These are phyloP conservation scores for Heliconius melpomene DNA, from an alignment of 1,140 invertebrate genomes.

Conservation along the genomic window DNA sequence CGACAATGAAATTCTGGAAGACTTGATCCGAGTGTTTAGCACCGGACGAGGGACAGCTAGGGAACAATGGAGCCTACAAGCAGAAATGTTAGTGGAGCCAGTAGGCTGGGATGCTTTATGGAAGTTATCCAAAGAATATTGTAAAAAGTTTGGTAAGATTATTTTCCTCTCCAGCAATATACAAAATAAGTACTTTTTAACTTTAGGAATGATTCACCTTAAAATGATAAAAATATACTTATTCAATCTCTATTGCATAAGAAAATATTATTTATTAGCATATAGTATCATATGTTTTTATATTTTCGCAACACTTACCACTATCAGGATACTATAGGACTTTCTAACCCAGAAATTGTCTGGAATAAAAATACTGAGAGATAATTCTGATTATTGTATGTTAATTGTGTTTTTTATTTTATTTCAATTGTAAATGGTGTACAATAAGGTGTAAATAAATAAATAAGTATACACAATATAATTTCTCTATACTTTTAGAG, in stretches of 20 bases:
- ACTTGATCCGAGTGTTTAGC: conserved; percentile 65
- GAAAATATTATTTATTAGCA: background rate
- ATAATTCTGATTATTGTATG: background rate
- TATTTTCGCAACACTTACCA: background rate
- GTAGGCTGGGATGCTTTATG: conserved; percentile 74
- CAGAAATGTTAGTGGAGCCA: conserved; percentile 68
- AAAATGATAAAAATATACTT: too few species aligned
- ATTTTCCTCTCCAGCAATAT: background rate
- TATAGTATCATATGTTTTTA: too few species aligned
- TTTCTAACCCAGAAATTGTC: background rate
- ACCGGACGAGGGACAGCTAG: conserved; percentile 58
- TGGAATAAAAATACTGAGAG: background rate
- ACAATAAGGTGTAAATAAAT: too few species aligned
- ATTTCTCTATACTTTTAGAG: conserved; percentile 45
- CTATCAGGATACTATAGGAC: background rate
- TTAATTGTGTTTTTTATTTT: background rate
- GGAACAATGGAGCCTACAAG: conserved; percentile 69
- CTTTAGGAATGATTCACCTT: too few species aligned
- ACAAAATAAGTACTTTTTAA: background rate
- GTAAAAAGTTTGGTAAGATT: conserved; percentile 71
- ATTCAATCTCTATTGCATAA: too few species aligned
- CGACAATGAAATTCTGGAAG: conserved; percentile 65
- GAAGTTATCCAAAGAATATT: conserved; percentile 74
- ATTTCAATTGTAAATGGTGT: too few species aligned
- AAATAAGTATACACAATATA: too few species aligned